phyloP scores from a whole-genome alignment of 1,140 invertebrate genomes.

The Mya arenaria region DNA sequence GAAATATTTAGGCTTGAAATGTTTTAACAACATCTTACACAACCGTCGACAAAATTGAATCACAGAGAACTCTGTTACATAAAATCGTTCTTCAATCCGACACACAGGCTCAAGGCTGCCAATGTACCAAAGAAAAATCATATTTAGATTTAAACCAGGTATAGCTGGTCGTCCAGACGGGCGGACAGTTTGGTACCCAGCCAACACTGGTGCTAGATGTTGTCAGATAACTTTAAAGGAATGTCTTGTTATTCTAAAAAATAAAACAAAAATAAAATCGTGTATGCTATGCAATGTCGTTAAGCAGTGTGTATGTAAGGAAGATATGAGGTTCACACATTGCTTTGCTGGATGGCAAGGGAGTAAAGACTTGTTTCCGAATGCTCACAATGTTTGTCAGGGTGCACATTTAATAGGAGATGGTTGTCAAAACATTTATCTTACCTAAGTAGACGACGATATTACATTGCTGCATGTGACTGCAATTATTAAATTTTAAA shows the following conservation, averaged over 20 bases:
- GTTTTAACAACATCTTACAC: neutral
- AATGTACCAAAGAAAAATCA: constrained; percentile 59
- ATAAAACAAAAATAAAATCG: no score
- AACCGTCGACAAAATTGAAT: neutral
- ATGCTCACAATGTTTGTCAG: constrained; percentile 36
- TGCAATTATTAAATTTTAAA: no score
- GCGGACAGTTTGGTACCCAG: constrained; percentile 10
- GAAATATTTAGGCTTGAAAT: neutral
- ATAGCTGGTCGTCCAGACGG: constrained; percentile 52
- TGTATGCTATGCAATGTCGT: no score
- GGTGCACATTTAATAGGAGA: constrained; percentile 53
- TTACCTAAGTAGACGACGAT: no score
- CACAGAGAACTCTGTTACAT: neutral
- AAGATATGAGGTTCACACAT: no score
- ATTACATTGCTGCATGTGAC: no score
- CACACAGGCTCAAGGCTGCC: constrained; percentile 37
- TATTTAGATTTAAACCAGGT: constrained; percentile 45
- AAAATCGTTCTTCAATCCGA: constrained; percentile 58
- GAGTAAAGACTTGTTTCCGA: constrained; percentile 43
- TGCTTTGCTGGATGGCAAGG: constrained; percentile 8
- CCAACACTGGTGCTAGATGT: constrained; percentile 29
- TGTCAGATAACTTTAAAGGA: constrained; percentile 40
- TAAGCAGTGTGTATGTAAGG: constrained; percentile 5
- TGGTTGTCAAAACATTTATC: no score
- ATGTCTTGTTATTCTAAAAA: constrained; percentile 37